Conservation (phyloP, 2,113 vertebrate genomes). For the Cyprinodon tularosa region DNA sequence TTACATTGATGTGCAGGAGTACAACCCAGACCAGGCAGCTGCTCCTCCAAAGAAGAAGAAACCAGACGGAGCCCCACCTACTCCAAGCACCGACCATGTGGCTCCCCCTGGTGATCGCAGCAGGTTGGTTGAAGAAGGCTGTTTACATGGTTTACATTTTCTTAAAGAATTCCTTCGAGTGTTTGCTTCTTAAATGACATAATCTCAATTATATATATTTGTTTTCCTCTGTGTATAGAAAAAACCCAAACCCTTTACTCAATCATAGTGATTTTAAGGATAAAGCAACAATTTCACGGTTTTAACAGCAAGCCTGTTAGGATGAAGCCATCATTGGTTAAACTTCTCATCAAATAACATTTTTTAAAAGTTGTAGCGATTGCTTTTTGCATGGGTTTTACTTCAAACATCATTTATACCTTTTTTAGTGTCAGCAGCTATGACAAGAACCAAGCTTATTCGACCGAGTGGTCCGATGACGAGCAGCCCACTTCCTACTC, state of each 20-base stretch:
- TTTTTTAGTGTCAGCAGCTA: conserved; percentile 91
- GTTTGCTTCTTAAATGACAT: too few relatives aligned
- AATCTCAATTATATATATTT: not conserved
- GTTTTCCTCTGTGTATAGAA: not conserved
- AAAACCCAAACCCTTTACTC: not conserved
- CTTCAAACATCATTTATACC: not conserved
- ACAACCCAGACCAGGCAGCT: conserved; percentile 91
- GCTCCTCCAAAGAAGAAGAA: conserved; percentile 90
- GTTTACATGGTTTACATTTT: not conserved
- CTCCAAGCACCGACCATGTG: conserved; percentile 84
- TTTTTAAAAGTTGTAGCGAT: not conserved
- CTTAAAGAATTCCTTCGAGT: not conserved
- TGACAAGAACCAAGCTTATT: conserved; percentile 90
- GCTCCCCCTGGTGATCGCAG: conserved; percentile 89
- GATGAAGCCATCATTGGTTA: not conserved
- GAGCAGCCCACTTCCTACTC: conserved; percentile 88
- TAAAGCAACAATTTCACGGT: not conserved
- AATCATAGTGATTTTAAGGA: too few relatives aligned
- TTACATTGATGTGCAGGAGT: conserved; percentile 81
- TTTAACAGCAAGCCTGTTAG: too few relatives aligned
- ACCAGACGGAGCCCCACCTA: conserved; percentile 85
- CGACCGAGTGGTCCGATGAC: conserved; percentile 94
- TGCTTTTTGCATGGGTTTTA: not conserved
- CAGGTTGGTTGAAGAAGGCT: conserved; percentile 77
- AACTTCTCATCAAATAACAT: not conserved